Base-by-base conservation (phyloP, 2,113 vertebrate genomes). In the Heloderma charlesbogerti region DNA sequence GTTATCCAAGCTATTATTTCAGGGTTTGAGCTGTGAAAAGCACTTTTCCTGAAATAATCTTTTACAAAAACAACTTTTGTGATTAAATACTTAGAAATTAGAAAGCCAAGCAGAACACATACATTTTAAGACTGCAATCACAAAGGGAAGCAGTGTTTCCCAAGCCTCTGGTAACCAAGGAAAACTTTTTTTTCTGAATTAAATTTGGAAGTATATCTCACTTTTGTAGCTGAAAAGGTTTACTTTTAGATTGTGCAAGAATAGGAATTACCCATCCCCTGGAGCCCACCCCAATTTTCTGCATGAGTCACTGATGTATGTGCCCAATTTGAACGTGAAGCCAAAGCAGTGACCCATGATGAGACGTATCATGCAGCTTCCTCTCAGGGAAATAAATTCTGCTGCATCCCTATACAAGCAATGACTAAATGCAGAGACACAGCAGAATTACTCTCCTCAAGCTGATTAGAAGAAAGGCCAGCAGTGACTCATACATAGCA, bases 1-100 rank as follows among this genome's bases (percentile, higher is more conserved):
- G 3, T 86, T 83, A 79, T 87, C n/a, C 88, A 88, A 51, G n/a
- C 37, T 91, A 60, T 40, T 92, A 94, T 71, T 88, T 89, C 1
- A 10, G 84, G 87, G 29, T 89, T 88, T 93, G 48, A 91, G 37
- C 45, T 89, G 34, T 71, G 57, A 94, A 88, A 88, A 71, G n/a
- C 10, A 37, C 12, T 82, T 57, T 54, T 72, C 27, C 48, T 31
- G 27, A 37, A 31, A n/a, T 48, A 81, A 87, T 67, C 83, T 80
- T 88, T 94, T 88, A 25, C 31, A 93, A 54, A 72, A 89, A 94
- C 63, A 93, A 31, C 67, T 22, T 20, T 90, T 88, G 15, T 51
- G 91, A 93, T 54, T 91, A 91, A 90, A 92, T 94, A 90, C 16
- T 15, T 74, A 90, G 51, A 94, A 88, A 92, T 43, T 74, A 90